Conservation (phyloP, 1,140 invertebrate genomes). For the Stegodyphus dumicola region DNA sequence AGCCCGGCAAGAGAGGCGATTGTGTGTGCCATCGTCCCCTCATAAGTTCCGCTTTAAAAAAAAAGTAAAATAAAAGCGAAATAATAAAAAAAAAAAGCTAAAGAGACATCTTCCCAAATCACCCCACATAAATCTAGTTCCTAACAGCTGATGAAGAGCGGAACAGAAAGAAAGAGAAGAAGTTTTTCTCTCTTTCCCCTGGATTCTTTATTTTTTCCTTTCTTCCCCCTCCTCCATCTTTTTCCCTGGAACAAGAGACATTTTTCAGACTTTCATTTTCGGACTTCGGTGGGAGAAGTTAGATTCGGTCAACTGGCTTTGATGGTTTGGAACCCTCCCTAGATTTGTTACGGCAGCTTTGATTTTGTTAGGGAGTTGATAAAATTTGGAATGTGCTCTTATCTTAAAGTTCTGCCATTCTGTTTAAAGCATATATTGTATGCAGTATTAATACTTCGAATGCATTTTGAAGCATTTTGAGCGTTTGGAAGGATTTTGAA, state of each 20-base stretch:
- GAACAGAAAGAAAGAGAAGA: conserved; percentile 26
- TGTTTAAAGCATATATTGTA: too few relatives aligned
- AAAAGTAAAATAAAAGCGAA: conserved; percentile 43
- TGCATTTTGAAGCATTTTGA: too few relatives aligned
- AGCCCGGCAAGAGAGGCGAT: conserved; percentile 24
- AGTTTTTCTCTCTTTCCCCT: conserved; percentile 36
- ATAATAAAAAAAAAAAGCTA: conserved; percentile 37
- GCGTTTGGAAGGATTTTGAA: too few relatives aligned
- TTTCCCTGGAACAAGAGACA: conserved; percentile 52
- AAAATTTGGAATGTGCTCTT: too few relatives aligned
- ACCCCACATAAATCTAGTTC: conserved; percentile 60
- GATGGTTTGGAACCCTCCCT: conserved; percentile 37
- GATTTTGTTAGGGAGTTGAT: too few relatives aligned
- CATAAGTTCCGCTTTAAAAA: conserved; percentile 59
- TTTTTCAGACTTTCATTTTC: conserved; percentile 60
- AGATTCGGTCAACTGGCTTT: conserved; percentile 44
- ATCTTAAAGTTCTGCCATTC: too few relatives aligned
- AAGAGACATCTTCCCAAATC: conserved; percentile 57
- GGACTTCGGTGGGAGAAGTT: conserved; percentile 24
- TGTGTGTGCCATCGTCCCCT: conserved; percentile 57
- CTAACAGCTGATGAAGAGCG: conserved; percentile 58
- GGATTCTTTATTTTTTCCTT: conserved; percentile 19
- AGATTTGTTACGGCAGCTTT: conserved; percentile 52
- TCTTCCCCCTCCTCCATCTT: conserved; percentile 32
- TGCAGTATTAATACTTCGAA: too few relatives aligned